phyloP scores from a whole-genome alignment of 92 coral and sea anemone species.

The Virgularia gustaviana region DNA sequence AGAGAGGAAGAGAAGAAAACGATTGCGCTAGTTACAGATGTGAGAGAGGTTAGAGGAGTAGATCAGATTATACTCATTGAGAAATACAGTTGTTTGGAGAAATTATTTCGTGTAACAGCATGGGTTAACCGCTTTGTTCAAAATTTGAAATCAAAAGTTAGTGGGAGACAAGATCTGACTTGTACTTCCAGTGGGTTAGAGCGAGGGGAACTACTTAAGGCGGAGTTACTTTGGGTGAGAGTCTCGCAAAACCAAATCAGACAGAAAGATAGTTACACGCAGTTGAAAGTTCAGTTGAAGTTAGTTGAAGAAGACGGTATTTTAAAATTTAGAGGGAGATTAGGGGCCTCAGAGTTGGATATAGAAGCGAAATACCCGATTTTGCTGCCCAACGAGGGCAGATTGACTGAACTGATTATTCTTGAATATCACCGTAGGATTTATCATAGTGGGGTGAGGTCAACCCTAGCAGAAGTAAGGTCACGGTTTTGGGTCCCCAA shows the following conservation, averaged over 20 bases:
- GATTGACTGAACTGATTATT: constrained; percentile 44
- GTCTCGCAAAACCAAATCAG: not conserved
- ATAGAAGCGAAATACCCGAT: constrained; percentile 38
- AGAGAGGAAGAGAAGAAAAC: constrained; percentile 4
- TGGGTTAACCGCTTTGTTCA: constrained; percentile 24
- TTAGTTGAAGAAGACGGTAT: constrained; percentile 9
- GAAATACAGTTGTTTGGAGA: constrained; percentile 5
- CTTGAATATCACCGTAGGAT: constrained; percentile 47
- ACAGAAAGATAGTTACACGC: not conserved
- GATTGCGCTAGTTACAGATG: not conserved
- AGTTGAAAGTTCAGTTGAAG: not conserved
- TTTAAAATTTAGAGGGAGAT: constrained; percentile 36
- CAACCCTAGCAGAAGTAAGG: constrained; percentile 46
- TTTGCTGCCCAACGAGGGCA: constrained; percentile 28
- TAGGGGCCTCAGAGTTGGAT: constrained; percentile 19
- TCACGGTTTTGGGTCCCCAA: constrained; percentile 31
- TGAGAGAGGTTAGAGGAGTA: not conserved
- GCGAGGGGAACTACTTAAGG: not conserved
- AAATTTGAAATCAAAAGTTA: not conserved
- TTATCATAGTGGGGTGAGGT: constrained; percentile 55
- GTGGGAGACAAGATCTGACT: not conserved
- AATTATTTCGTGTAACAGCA: constrained; percentile 28
- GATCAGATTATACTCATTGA: constrained; percentile 1
- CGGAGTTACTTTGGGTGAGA: not conserved
- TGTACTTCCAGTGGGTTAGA: not conserved